Conservation (phyloP, 2,113 vertebrate species). For the Muntiacus reevesi region DNA sequence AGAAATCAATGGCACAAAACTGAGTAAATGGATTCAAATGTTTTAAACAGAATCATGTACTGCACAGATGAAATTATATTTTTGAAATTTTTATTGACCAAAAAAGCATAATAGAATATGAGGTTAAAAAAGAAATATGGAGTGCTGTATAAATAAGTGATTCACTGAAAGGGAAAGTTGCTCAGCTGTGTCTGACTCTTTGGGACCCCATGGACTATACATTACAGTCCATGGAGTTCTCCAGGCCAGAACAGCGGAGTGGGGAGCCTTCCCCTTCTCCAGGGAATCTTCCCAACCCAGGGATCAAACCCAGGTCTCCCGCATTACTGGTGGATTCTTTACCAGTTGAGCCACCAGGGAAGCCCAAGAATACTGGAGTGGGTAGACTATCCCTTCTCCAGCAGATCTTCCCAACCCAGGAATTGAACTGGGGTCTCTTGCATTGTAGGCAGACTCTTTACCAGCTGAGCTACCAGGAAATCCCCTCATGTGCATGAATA, state of each 20-base stretch:
- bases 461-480: not conserved
- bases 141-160: not conserved
- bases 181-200: not conserved
- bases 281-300: not conserved
- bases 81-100: not conserved
- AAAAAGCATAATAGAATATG: not conserved
- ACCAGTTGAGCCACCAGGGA: not conserved
- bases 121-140: not conserved
- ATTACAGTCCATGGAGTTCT: not conserved
- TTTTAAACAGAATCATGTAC: not conserved
- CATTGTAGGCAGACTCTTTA: not conserved
- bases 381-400: not conserved
- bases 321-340: not conserved
- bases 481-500: not conserved
- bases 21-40: not conserved
- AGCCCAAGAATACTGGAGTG: not conserved
- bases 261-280: not conserved
- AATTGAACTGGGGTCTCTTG: not conserved
- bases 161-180: not conserved
- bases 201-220: not conserved
- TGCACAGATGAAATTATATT: not conserved
- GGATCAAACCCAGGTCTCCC: not conserved
- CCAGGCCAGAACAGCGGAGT: not conserved
- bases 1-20: not conserved
- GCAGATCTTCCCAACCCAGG: not conserved